A percentile compares a stretch with the other conserved stretches of the same genome.
These are phyloP conservation scores for Hemibagrus wyckioides DNA, from an alignment of 2,113 vertebrate genomes.

Conservation along the genomic window DNA sequence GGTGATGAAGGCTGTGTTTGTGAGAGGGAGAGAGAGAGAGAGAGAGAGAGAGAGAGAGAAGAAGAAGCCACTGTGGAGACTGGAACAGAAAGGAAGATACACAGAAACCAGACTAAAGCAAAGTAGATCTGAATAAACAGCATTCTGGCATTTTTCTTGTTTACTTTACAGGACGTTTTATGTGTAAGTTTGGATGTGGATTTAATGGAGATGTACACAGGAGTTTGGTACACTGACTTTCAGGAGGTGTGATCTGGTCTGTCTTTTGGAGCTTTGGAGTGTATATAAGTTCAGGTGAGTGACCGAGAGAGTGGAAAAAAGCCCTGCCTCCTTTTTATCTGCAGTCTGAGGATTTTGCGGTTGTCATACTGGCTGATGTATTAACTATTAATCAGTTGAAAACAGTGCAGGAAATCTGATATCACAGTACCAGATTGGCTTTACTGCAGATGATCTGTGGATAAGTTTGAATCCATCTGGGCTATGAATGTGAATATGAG, in stretches of 20 bases:
- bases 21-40: conserved; percentile 32
- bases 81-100: background rate
- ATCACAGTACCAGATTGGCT: background rate
- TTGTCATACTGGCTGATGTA: background rate
- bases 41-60: conserved; percentile 16
- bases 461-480: background rate
- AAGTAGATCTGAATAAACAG: background rate
- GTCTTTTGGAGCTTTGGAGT: background rate
- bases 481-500: conserved; percentile 14
- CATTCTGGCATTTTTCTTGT: background rate
- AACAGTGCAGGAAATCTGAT: background rate
- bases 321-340: background rate
- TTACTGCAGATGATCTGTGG: background rate
- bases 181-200: background rate
- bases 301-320: conserved; percentile 1
- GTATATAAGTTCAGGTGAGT: conserved; percentile 42
- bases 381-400: background rate
- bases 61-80: background rate
- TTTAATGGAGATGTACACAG: background rate
- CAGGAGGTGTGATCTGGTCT: background rate
- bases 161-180: background rate
- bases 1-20: conserved; percentile 15
- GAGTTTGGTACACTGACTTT: conserved; percentile 1
- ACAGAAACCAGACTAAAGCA: background rate
- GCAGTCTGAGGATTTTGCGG: background rate